These are phyloP conservation scores for Wiebesia pumilae DNA, from an alignment of 1,140 invertebrate species.

Conservation along the genomic window DNA sequence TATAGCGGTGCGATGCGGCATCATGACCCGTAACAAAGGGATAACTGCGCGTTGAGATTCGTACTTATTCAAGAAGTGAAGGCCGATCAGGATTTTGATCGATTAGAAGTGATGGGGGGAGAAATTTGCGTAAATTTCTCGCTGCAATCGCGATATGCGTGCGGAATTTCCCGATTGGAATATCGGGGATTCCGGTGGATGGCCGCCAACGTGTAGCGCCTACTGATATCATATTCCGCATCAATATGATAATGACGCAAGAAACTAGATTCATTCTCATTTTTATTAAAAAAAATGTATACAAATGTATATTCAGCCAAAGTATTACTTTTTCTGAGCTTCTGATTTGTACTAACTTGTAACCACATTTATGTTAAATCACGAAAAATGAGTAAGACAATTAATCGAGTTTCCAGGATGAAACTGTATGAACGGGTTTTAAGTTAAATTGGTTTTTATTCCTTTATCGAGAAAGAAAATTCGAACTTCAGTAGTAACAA, in stretches of 20 bases:
- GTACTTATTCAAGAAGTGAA: constrained; percentile 54
- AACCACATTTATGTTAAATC: too few species aligned
- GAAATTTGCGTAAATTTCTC: constrained; percentile 55
- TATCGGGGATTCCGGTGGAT: constrained; percentile 65
- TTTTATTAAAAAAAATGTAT: neutral
- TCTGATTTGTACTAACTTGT: too few species aligned
- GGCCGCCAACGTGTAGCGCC: constrained; percentile 26
- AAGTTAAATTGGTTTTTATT: too few species aligned
- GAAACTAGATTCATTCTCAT: neutral
- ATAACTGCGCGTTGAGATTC: constrained; percentile 47
- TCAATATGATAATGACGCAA: neutral
- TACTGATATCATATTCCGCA: neutral
- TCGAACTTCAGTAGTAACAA: too few species aligned
- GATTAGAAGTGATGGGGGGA: constrained; percentile 43
- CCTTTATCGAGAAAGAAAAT: too few species aligned
- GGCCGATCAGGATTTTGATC: constrained; percentile 48
- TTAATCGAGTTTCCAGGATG: too few species aligned
- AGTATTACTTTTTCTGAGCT: too few species aligned
- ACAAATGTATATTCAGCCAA: too few species aligned
- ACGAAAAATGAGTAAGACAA: too few species aligned
- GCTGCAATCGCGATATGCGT: constrained; percentile 62
- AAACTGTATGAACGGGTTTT: too few species aligned
- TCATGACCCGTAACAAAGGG: constrained; percentile 27
- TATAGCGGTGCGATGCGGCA: neutral
- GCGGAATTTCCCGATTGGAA: constrained; percentile 72